Base-by-base conservation (phyloP, 30 jellyfish, hydroid and myxozoan genomes). In the Nemopilema nomurai region DNA sequence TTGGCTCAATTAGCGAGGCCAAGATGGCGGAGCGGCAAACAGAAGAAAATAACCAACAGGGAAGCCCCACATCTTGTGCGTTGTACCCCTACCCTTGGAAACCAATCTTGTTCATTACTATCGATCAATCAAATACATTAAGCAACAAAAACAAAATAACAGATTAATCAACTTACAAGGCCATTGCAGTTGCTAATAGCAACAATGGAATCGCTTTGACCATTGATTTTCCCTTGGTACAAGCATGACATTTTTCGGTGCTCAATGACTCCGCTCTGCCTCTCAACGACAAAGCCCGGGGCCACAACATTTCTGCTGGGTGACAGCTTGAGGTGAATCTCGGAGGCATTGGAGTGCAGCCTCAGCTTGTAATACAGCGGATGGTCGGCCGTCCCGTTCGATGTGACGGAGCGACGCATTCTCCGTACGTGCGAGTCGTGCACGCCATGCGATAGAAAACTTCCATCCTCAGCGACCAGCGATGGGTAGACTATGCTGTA, bases 181-280 rank as follows among this genome's bases (percentile, higher is more conserved):
- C 96, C 96, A 24, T 71, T 80, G 74, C 96, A 88, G 84, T 81
- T 88, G 51, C 96, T 88, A 4, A 88, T 79, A 23, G 96, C 96
- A 80, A 88, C 96, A 23, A 79, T 71, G 23, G 96, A 88, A 25
- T 71, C 71, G 28, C 23, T 85, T 65, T 80, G 89, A 22, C 96
- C 96, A 1, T 80, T 82, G 71, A 88, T 69, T 20, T 53, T 81
- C 1, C 96, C 96, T 33, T 71, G 88, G 41, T 88, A 88, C 7
- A 74, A 25, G 65, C 96, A 88, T 31, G 84, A 51, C n/a, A 84
- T 24, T 19, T 71, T 8, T 8, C 62, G 62, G 27, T 69, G 91
- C 24, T 51, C 69, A 24, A 88, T 88, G 32, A 7, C 24, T 24
- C 96, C 96, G 70, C 96, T 81, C 49, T 82, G 65, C 52, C 84